Base-by-base conservation (phyloP, 2,113 vertebrate species). In the Nestor notabilis region DNA sequence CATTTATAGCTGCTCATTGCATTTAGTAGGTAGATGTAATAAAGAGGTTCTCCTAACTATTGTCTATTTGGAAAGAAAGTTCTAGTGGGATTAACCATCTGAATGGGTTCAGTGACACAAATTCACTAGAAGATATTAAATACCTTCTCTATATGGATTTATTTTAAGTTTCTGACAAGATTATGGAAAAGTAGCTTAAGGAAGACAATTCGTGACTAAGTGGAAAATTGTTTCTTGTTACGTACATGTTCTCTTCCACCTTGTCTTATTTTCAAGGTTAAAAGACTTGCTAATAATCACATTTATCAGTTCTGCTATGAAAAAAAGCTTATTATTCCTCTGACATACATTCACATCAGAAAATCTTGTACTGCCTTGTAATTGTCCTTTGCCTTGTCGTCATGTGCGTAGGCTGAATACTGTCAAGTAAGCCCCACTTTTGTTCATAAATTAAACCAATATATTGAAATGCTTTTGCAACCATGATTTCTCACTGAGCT, bases 151-250 rank as follows among this genome's bases (percentile, higher is more conserved):
- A 1, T 27, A 9, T 83, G 90, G 70, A 86, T 90, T 93, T 96
- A 61, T 84, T 87, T 74, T 33, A 64, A 76, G 15, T 88, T 92
- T 80, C 63, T 90, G 70, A 79, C 82, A 93, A 55, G 75, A 41
- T 58, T 90, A 58, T 43, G 65, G 75, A 33, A 49, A 93, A 95
- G 82, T 10, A 80, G 63, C 71, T 92, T 76, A 88, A 72, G 14
- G 37, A 41, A 92, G 76, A 63, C 70, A 64, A 21, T 52, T 95
- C 39, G 52, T 75, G 69, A 25, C 52, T 82, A 86, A 93, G 61
- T 90, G 29, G 68, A 77, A 95, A 88, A 90, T 86, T 75, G 46
- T 91, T 84, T 71, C 47, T 82, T 46, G 37, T 20, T 78, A 24
- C 75, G 55, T 33, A 7, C 3, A 17, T 41, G 18, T 64, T 85